These are phyloP conservation scores for Aptenodytes forsteri DNA, from an alignment of 2,113 vertebrate species.

Conservation along the genomic window DNA sequence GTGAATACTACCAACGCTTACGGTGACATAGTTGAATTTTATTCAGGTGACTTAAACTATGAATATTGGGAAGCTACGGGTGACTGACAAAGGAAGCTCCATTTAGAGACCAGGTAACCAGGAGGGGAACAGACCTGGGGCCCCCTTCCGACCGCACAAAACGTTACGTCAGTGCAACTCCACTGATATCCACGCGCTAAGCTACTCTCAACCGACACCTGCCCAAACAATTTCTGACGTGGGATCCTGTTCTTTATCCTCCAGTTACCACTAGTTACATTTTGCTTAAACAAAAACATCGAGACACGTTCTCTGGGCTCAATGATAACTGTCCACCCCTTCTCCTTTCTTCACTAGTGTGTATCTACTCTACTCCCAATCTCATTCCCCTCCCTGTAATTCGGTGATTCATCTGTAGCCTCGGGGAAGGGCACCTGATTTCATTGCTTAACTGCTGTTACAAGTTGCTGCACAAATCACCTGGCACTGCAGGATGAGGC, in stretches of 20 bases:
- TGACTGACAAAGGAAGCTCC: neutral
- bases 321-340: neutral
- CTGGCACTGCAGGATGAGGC: neutral
- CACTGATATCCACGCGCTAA: neutral
- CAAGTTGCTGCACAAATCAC: slow-evolving; percentile 59
- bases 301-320: neutral
- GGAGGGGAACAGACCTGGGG: neutral
- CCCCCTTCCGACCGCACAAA: neutral
- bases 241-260: neutral
- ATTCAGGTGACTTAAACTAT: neutral
- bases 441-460: slow-evolving; percentile 51
- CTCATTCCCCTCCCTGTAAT: neutral
- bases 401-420: slow-evolving; percentile 35
- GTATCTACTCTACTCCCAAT: neutral
- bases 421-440: slow-evolving; percentile 20
- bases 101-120: neutral
- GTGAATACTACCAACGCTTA: neutral
- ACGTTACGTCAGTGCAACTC: neutral
- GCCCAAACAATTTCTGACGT: neutral
- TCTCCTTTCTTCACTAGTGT: neutral
- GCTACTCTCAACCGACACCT: neutral
- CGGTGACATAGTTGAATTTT: neutral
- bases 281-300: neutral
- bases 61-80: neutral
- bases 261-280: neutral